Conservation (phyloP, 2,113 vertebrate genomes). For the Toxotes jaculatrix region DNA sequence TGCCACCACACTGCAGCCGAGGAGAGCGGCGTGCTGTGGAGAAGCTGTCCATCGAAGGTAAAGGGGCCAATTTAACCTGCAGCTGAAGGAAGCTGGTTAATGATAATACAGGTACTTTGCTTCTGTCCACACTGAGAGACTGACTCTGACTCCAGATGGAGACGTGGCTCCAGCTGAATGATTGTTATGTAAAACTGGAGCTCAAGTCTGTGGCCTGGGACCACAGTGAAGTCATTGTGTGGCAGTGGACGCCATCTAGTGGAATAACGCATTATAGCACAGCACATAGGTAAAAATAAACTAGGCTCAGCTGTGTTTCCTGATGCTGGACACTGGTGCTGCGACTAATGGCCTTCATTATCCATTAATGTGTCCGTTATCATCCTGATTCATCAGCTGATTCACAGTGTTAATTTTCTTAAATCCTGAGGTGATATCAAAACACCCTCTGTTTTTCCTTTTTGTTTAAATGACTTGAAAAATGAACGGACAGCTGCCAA, state of each 20-base stretch:
- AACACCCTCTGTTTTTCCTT: no score
- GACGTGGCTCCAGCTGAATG: background rate
- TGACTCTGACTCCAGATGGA: background rate
- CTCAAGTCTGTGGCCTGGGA: background rate
- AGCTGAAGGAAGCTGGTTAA: background rate
- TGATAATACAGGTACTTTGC: background rate
- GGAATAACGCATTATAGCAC: background rate
- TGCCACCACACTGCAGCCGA: slow-evolving; percentile 96
- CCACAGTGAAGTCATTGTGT: slow-evolving; percentile 4
- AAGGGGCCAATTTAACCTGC: background rate
- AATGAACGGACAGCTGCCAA: no score
- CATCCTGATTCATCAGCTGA: no score
- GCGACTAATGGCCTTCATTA: background rate
- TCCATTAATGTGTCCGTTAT: background rate
- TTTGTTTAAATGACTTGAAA: no score
- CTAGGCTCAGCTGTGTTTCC: background rate
- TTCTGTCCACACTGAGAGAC: background rate
- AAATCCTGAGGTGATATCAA: no score
- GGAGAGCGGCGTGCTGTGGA: slow-evolving; percentile 95
- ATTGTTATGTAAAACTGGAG: slow-evolving; percentile 7
- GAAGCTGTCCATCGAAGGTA: slow-evolving; percentile 94
- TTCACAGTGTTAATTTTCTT: no score
- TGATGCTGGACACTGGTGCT: background rate
- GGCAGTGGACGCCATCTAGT: slow-evolving; percentile 51
- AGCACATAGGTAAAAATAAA: background rate